phyloP scores from a whole-genome alignment of 2,888 invertebrate species.

The Lasioglossum malachurum region DNA sequence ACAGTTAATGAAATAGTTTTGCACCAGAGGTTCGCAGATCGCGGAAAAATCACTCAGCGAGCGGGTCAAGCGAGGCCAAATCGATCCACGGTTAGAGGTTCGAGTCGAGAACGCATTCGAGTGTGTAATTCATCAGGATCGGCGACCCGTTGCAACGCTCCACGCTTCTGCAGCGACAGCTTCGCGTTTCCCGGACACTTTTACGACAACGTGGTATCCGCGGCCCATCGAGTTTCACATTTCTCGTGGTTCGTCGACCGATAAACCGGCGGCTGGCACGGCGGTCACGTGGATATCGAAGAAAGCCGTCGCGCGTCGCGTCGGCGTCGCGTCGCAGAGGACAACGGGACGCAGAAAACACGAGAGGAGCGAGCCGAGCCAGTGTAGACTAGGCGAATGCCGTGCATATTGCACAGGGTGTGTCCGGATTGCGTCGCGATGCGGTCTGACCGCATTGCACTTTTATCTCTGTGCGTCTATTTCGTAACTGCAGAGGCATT shows the following conservation, averaged over 20 bases:
- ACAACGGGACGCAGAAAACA: conserved; percentile 32
- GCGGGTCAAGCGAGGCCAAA: not conserved
- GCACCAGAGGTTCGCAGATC: not conserved
- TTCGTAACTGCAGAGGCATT: conserved; percentile 34
- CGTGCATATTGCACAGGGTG: conserved; percentile 52
- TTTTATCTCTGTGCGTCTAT: conserved; percentile 35
- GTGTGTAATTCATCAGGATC: not conserved
- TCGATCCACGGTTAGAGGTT: not conserved
- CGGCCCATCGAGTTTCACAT: conserved; percentile 48
- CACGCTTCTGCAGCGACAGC: not conserved
- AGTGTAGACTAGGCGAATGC: conserved; percentile 44
- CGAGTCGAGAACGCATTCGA: not conserved
- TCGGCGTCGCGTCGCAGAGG: not conserved
- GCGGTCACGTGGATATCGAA: conserved; percentile 29
- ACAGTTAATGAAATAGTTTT: not conserved
- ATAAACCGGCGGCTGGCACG: conserved; percentile 34
- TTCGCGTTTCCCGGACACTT: conserved; percentile 9
- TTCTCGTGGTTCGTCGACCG: conserved; percentile 63
- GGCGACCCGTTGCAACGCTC: not conserved
- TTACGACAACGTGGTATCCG: conserved; percentile 19
- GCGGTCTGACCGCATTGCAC: conserved; percentile 54
- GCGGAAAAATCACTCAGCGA: not conserved
- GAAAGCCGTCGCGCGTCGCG: conserved; percentile 19
- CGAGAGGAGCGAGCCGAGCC: not conserved
- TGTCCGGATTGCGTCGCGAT: conserved; percentile 53